Base-by-base conservation (phyloP, 2,797 vertebrate genomes). In the Pseudochaenichthys georgianus region DNA sequence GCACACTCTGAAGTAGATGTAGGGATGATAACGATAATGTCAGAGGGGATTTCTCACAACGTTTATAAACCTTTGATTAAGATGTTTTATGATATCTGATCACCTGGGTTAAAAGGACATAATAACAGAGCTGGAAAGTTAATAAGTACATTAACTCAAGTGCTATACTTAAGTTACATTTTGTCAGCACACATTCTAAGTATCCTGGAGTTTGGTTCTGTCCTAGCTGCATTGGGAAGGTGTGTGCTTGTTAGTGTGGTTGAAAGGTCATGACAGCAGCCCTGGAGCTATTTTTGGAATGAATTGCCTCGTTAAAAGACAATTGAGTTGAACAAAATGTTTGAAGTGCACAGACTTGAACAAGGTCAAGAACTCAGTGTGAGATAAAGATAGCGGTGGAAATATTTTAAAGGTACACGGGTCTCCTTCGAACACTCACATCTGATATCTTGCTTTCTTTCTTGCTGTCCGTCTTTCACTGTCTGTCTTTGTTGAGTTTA, bases 291-390 rank as follows among this genome's bases (percentile, higher is more conserved):
- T 81, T 88, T 60, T 81, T 52, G 48, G 69, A 64, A 57, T 75
- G 74, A 12, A 80, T 57, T 72, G 79, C 74, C 52, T 68, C 63
- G 78, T 81, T 66, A 82, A 84, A 77, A 66, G 77, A 48, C 81
- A 77, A 64, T 82, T 64, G 68, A 77, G 45, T 66, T 72, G 45
- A 48, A 19, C 34, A 42, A 23, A 34, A 63, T 3, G 15, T 75
- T 82, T 86, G 64, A 74, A 69, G 43, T 62, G 45, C 50, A 58
- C 66, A 70, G 66, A 77, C 66, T 63, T 65, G 63, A 82, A 55
- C 60, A 15, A 13, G 47, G 70, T 57, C 55, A 68, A 64, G 55
- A 63, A 19, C 9, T 51, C 17, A 3, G 4, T 17, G 13, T 11
- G 21, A 70, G 15, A 61, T 15, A 66, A 61, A 54, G 12, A 69